Conservation (phyloP, 2,113 vertebrate species). For the Pomatorhinus ruficollis region DNA sequence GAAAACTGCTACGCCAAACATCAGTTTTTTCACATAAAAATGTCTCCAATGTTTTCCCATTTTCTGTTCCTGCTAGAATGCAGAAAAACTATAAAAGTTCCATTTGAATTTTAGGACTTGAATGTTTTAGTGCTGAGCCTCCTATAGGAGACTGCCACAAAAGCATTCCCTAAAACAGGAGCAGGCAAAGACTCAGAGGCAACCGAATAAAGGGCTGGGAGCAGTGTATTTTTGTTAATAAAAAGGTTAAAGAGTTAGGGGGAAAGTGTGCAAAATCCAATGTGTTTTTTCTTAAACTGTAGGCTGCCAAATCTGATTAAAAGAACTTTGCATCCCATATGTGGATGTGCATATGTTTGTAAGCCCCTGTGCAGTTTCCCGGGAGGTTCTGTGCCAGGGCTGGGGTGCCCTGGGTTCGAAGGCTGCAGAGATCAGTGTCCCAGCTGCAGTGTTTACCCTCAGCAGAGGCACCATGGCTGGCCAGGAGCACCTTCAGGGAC, state of each 20-base stretch:
- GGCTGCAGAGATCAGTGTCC: not conserved
- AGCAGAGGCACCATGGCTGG: rapidly evolving
- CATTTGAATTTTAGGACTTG: not conserved
- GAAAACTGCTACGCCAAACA: not conserved
- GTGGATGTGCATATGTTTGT: not conserved
- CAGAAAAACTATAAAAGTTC: not conserved
- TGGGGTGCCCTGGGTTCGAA: not conserved
- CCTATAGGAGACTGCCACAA: not conserved
- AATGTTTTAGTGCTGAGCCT: not conserved
- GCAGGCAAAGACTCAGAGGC: not conserved
- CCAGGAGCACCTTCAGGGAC: not conserved
- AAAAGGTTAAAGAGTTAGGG: not conserved
- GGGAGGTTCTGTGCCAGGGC: rapidly evolving
- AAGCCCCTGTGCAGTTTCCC: not conserved
- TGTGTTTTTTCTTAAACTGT: not conserved
- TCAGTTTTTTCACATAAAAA: not conserved
- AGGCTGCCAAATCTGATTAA: not conserved
- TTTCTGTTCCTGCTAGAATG: not conserved
- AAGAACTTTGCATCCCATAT: not conserved
- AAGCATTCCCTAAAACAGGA: not conserved
- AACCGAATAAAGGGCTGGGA: not conserved
- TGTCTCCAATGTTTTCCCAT: not conserved
- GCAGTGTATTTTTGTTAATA: not conserved
- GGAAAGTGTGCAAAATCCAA: not conserved
- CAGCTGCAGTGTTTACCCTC: not conserved